A percentile compares a stretch with the other conserved stretches of the same genome.
These are phyloP conservation scores for Theodoxus fluviatilis DNA, from an alignment of 2,888 invertebrate species.

Conservation along the genomic window DNA sequence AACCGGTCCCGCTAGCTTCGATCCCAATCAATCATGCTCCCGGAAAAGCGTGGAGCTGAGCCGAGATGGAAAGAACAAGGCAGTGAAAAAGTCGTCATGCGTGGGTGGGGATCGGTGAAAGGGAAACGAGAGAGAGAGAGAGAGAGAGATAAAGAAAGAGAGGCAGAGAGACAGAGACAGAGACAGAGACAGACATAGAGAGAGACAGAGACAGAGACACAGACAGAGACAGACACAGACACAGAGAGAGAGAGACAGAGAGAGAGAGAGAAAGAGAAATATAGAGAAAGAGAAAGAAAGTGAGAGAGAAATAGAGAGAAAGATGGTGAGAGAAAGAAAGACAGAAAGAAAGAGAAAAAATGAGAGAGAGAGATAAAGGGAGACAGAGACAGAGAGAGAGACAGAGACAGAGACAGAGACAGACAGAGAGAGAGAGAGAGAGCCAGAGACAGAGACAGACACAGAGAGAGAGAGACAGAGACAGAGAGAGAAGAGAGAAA, in stretches of 20 bases:
- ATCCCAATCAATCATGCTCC: no score
- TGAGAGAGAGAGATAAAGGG: background rate
- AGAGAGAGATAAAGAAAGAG: background rate
- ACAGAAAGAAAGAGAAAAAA: background rate
- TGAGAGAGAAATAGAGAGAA: background rate
- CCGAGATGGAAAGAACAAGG: no score
- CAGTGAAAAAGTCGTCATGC: no score
- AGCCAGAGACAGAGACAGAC: constrained; percentile 6
- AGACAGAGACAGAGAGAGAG: background rate
- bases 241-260: constrained; percentile 1
- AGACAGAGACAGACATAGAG: background rate
- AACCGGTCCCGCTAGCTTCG: no score
- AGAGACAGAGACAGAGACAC: background rate
- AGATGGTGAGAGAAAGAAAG: background rate
- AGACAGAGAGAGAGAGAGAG: background rate
- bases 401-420: constrained; percentile 10
- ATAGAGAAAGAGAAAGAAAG: background rate
- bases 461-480: constrained; percentile 5
- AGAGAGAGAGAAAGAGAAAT: background rate
- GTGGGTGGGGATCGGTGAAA: background rate
- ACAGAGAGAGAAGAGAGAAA: no score
- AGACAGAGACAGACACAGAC: constrained; percentile 11
- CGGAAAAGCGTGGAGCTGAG: no score
- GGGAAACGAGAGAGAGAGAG: background rate
- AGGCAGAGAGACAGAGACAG: constrained; percentile 4